These are phyloP conservation scores for Danio choprae DNA, from an alignment of 2,797 vertebrate genomes.

Conservation along the genomic window DNA sequence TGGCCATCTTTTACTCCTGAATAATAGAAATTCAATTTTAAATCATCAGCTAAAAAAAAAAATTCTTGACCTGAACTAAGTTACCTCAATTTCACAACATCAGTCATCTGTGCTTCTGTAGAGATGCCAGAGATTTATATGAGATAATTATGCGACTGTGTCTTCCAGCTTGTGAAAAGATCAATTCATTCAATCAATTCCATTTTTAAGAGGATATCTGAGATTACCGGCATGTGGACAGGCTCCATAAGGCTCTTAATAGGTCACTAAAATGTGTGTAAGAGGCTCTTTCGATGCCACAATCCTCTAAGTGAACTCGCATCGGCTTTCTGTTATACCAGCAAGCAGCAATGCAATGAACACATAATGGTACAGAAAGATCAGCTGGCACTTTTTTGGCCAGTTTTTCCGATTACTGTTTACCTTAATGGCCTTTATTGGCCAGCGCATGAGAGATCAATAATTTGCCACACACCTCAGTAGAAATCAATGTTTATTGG, in stretches of 20 bases:
- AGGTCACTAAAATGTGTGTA: slow-evolving; percentile 79
- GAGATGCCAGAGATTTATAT: slow-evolving; percentile 78
- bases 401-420: slow-evolving; percentile 61
- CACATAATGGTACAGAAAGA: slow-evolving; percentile 50
- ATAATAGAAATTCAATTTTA: slow-evolving; percentile 7
- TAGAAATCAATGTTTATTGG: slow-evolving; percentile 66
- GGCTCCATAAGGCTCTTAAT: slow-evolving; percentile 79
- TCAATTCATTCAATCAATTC: slow-evolving; percentile 84
- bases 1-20: slow-evolving; percentile 8
- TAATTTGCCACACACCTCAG: slow-evolving; percentile 65
- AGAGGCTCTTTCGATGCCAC: slow-evolving; percentile 68
- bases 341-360: slow-evolving; percentile 48
- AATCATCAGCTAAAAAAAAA: background rate
- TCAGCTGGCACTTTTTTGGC: slow-evolving; percentile 54
- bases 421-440: slow-evolving; percentile 67
- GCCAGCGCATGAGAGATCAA: slow-evolving; percentile 68
- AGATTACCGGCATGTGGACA: slow-evolving; percentile 75
- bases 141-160: slow-evolving; percentile 77
- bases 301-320: slow-evolving; percentile 64
- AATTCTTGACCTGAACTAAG: background rate
- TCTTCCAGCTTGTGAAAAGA: slow-evolving; percentile 75
- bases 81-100: slow-evolving; percentile 5
- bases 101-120: slow-evolving; percentile 70
- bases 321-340: slow-evolving; percentile 22
- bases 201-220: slow-evolving; percentile 82